Evolutionary conservation across 2,888 invertebrate species (phyloP), one percentile per base, ranked within the genome.

Genomic region (Cephus spinipes): DNA sequence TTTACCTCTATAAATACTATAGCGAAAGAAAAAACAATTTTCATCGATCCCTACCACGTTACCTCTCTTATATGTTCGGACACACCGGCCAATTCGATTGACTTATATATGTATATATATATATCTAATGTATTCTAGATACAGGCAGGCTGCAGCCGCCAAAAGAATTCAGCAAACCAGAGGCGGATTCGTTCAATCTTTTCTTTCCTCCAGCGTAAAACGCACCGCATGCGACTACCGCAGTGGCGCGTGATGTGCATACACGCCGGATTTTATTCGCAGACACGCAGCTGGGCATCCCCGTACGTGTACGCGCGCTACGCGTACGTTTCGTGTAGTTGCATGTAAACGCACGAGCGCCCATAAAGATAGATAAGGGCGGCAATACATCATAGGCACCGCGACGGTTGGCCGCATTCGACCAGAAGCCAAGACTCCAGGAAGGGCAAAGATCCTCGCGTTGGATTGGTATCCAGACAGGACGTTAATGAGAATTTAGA

Each of bases 171-270:
- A 33, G 71, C 31, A 71, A 71, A 71, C 71, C 33, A 55, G 23
- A 73, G 68, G 76, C 74, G 68, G 40, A 75, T 73, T 74, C 76
- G 81, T 73, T 81, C 83, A 77, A 85, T 84, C 84, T 76, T 79
- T 78, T 71, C 71, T 71, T 33, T 33, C 33, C 71, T 75, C 74
- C 75, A 75, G 79, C 81, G 75, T 73, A 68, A 33, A 73, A 40
- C 40, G 55, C 73, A 78, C 55, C 55, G 55, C 71, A 75, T 68
- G 68, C 71, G 73, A 68, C 79, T 82, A 84, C 84, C 84, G 83
- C 84, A 86, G 73, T 73, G 77, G 83, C 75, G 85, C 87, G 85
- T 87, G 87, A 87, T 84, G 84, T 80, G 84, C 84, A 83, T 85
- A 83, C 84, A 80, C 83, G 82, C 81, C 23, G 76, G 69, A 30